Evolutionary conservation across 2,113 vertebrate genomes (phyloP), one percentile per base, ranked within the genome.

Genomic region (Jaculus jaculus): DNA sequence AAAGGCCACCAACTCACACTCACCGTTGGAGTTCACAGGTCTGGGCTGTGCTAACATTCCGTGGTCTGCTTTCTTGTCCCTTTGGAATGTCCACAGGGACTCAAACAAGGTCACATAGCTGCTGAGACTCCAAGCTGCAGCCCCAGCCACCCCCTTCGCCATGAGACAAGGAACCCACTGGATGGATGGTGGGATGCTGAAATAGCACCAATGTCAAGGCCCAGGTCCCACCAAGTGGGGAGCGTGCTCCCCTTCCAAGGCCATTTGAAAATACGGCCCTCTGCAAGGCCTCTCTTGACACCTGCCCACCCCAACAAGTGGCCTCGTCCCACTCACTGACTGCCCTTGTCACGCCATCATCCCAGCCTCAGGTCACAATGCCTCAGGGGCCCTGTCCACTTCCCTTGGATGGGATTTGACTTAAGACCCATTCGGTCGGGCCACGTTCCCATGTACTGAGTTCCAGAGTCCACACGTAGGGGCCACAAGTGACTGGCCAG

Each of bases 191-290:
- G 30, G 21, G 87, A 24, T 26, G 58, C 63, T 54, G 63, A 34
- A 18, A 24, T 20, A 5, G 10, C 4, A 0, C 8, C 26, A 30
- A 18, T 3, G 4, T 3, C 3, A 0, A 0, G 7, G 72, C 28
- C 3, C 0, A 7, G 26, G 13, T 21, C 34, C n/a, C 30, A 2
- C 1, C 32, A 0, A 3, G 34, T 0, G 10, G 16, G 11, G 15
- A 6, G 2, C 77, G 58, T 0, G 0, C 9, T 30, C 32, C 54
- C 39, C 65, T 13, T 58, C 81, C 39, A 24, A 37, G 4, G 18
- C 32, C 39, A 3, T 10, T 21, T 5, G 89, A 5, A 80, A 39
- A n/a, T 0, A 17, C 1, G 9, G 28, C 15, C 21, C 21, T 42
- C 26, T 11, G 89, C 18, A 7, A 75, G 73, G 78, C n/a, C 18